Base-by-base conservation (phyloP, 2,888 invertebrate genomes). In the Melieria picta region DNA sequence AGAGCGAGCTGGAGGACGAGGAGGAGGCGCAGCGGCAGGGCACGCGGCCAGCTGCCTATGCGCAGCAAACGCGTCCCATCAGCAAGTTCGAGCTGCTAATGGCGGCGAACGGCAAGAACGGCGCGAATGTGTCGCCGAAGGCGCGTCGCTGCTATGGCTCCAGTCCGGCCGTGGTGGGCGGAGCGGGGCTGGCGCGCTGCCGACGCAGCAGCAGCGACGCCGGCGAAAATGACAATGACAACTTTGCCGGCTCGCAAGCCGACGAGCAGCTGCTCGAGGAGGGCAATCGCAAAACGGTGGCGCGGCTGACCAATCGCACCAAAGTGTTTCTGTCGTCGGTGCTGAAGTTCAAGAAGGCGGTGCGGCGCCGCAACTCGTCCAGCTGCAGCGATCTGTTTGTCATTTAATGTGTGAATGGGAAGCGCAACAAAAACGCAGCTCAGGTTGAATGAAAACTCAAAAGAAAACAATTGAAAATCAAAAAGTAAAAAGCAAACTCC, bases 1-100 rank as follows among this genome's bases (percentile, higher is more conserved):
- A 86, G 87, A 85, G 86, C 74, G 87, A 89, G 72, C 84, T 89
- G 47, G 85, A 85, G 73, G 85, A 87, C 48, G 85, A 85, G 10
- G 87, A 88, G 47, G 84, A 84, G 42, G 69, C 75, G 3, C 79
- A 77, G 47, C 78, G 82, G n/a, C 43, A 64, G 7, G 47, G 73
- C 1, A 7, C 48, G 48, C 11, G 43, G 58, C 55, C 63, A 42
- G 55, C 69, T n/a, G 60, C 55, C 56, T 6, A 73, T 52, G 50
- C 67, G 43, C 63, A 74, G 16, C 72, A 61, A 50, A 46, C 57
- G 46, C 67, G 75, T 5, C 69, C 78, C 3, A 45, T 79, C 6
- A 81, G 79, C 69, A 85, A 80, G 66, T 84, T 85, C 64, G 83
- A 85, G 63, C 48, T 82, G 65, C 76, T 85, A 4, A 75, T 80